phyloP scores from a whole-genome alignment of 1,140 invertebrate species.

The Saxidomus purpurata region DNA sequence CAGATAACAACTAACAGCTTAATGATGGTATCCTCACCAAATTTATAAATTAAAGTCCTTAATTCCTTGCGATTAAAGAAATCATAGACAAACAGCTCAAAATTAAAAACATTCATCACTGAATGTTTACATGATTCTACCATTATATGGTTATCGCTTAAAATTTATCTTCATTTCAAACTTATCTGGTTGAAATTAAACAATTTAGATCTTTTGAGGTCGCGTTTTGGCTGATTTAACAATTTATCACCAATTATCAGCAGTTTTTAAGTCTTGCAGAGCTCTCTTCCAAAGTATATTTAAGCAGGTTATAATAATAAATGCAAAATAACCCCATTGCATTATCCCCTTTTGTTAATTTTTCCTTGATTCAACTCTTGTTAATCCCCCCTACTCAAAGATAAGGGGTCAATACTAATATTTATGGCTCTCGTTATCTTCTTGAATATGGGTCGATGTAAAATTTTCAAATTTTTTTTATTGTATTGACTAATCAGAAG shows the following conservation, averaged over 20 bases:
- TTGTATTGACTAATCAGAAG: conserved; percentile 14
- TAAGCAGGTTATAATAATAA: conserved; percentile 35
- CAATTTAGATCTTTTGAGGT: conserved; percentile 69
- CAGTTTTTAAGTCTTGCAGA: conserved; percentile 51
- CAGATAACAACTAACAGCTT: conserved; percentile 14
- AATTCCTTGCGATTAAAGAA: conserved; percentile 55
- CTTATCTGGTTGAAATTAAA: conserved; percentile 71
- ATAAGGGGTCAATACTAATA: conserved; percentile 48
- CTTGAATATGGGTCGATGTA: conserved; percentile 30
- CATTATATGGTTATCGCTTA: conserved; percentile 65
- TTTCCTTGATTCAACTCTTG: conserved; percentile 26
- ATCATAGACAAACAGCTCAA: conserved; percentile 64
- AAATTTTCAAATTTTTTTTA: conserved; percentile 24
- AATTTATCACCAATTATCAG: conserved; percentile 71
- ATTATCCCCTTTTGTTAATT: conserved; percentile 53
- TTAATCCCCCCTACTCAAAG: conserved; percentile 51
- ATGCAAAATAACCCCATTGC: conserved; percentile 37
- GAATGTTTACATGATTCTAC: conserved; percentile 62
- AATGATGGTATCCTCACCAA: conserved; percentile 42
- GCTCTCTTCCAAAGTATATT: conserved; percentile 31
- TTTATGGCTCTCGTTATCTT: conserved; percentile 53
- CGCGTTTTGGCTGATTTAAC: conserved; percentile 66
- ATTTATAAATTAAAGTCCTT: conserved; percentile 68
- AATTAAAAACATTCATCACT: conserved; percentile 71
- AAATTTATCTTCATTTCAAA: conserved; percentile 71